Evolutionary conservation across 2,888 invertebrate genomes (phyloP).

Genomic region (Prosopocoilus inquinatus): DNA sequence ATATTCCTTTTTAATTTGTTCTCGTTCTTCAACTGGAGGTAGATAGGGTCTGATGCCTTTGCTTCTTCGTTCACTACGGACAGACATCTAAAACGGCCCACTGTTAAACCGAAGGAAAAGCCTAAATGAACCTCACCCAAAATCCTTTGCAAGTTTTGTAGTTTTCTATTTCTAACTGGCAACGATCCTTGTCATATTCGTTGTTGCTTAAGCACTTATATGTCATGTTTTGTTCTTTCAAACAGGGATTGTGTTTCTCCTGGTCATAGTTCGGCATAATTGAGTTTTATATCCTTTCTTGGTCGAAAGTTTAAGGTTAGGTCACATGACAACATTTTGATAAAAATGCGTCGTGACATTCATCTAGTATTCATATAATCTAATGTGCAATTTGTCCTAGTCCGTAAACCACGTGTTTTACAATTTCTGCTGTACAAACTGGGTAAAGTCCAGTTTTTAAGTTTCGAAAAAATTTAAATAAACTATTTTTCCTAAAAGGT

Average conservation of each 20-base stretch:
- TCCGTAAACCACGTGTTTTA: no score
- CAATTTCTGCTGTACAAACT: no score
- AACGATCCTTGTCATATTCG: conserved; percentile 65
- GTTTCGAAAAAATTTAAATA: no score
- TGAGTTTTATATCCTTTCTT: no score
- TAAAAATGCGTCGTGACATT: no score
- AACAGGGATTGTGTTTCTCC: conserved; percentile 51
- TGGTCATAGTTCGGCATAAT: conserved; percentile 25
- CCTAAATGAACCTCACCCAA: conserved; percentile 62
- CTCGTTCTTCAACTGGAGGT: conserved; percentile 70
- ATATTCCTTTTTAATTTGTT: conserved; percentile 63
- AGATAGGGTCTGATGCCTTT: conserved; percentile 66
- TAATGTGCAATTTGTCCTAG: no score
- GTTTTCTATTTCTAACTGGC: conserved; percentile 68
- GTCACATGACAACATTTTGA: no score
- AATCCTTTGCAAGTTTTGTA: conserved; percentile 78
- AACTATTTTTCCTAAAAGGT: no score
- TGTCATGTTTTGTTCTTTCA: conserved; percentile 71
- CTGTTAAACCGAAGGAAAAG: conserved; percentile 11
- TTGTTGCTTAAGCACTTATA: conserved; percentile 70
- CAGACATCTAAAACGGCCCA: conserved; percentile 55
- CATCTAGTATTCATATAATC: no score
- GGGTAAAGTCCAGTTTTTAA: no score
- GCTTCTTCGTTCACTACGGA: conserved; percentile 58
- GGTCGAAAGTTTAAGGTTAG: no score